phyloP scores from a whole-genome alignment of 2,888 invertebrate species.

The Hirtodrosophila confusa region DNA sequence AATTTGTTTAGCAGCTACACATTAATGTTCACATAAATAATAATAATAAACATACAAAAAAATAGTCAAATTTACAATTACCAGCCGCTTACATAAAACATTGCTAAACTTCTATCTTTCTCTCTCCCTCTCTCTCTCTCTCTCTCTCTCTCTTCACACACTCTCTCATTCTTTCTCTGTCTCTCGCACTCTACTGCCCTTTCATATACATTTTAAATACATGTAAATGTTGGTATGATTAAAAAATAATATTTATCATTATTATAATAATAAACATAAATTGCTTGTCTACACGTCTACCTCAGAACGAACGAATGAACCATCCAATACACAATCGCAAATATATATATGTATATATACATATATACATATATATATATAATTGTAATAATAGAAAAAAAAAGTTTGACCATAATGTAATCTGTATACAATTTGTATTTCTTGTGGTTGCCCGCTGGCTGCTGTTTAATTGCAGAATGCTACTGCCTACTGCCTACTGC shows the following conservation, averaged over 20 bases:
- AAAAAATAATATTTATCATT: conserved; percentile 17
- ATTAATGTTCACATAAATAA: conserved; percentile 43
- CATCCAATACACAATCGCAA: conserved; percentile 57
- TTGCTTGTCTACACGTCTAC: conserved; percentile 30
- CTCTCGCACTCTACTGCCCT: conserved; percentile 12
- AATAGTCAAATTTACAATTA: conserved; percentile 51
- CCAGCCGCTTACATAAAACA: conserved; percentile 39
- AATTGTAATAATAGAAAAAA: conserved; percentile 22
- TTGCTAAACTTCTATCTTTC: conserved; percentile 28
- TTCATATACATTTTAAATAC: conserved; percentile 22
- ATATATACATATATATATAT: conserved; percentile 18
- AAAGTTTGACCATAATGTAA: conserved; percentile 41
- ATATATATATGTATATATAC: conserved; percentile 23
- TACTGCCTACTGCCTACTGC: too few relatives aligned
- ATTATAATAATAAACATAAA: conserved; percentile 27
- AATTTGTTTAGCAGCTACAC: conserved; percentile 26
- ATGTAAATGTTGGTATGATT: conserved; percentile 26
- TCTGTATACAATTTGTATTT: conserved; percentile 71
- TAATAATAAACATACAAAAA: conserved; percentile 39
- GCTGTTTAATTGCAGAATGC: conserved; percentile 8
- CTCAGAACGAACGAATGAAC: conserved; percentile 31
- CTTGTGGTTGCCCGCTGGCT: conserved; percentile 24
- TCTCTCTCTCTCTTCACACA: background rate
- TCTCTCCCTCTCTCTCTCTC: conserved; percentile 11
- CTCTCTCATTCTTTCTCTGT: background rate